These are phyloP conservation scores for Leptopilina syphax DNA, from an alignment of 2,888 invertebrate species.

Conservation along the genomic window DNA sequence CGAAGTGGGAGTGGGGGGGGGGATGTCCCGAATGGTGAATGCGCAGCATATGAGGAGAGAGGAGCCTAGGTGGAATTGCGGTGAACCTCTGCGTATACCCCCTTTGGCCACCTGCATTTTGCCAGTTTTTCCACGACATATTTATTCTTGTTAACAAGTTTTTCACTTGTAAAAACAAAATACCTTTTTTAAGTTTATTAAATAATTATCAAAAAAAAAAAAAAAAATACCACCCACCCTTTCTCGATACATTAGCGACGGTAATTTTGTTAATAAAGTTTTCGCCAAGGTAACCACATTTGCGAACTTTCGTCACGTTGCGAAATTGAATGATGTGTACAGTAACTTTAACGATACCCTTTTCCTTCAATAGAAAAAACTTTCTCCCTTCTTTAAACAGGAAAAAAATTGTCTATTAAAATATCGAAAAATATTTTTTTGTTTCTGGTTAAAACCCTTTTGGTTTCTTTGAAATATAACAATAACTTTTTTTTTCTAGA, in stretches of 20 bases:
- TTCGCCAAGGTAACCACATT: conserved; percentile 68
- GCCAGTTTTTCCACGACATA: conserved; percentile 61
- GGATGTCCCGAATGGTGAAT: conserved; percentile 18
- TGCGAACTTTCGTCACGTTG: conserved; percentile 64
- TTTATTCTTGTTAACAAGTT: conserved; percentile 59
- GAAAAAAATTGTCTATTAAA: no score
- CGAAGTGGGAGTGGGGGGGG: conserved; percentile 31
- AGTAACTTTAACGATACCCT: no score
- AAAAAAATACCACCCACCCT: no score
- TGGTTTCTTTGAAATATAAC: no score
- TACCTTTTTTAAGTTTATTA: conserved; percentile 28
- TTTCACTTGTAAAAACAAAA: conserved; percentile 57
- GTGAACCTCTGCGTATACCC: conserved; percentile 69
- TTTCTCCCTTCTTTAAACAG: no score
- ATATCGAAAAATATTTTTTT: no score
- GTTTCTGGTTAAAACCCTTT: no score
- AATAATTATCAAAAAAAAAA: background rate
- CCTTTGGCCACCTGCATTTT: conserved; percentile 60
- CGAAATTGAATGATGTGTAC: conserved; percentile 17
- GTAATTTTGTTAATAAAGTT: conserved; percentile 71
- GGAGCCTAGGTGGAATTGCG: conserved; percentile 68
- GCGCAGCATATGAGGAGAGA: conserved; percentile 48
- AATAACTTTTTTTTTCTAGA: no score
- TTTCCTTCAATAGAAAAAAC: no score
- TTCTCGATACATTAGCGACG: conserved; percentile 32